Evolutionary conservation across 2,113 vertebrate species (phyloP), one percentile per base, ranked within the genome.

Genomic region (Colinus virginianus): DNA sequence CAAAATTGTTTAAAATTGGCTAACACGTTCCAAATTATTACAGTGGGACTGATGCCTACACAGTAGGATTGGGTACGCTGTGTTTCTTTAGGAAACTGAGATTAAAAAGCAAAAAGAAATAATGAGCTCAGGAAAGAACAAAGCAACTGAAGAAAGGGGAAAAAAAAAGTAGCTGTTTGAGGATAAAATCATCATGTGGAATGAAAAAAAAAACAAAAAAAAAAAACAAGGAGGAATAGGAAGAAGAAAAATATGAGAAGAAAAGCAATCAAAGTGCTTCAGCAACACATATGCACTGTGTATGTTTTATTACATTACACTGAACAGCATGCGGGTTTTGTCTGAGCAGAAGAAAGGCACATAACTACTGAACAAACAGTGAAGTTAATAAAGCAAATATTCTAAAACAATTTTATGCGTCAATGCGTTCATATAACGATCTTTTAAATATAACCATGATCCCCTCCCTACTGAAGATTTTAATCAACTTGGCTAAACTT

Each of bases 401-500:
- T 96, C 82, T 64, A 51, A 87, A 96, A 76, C 70, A 84, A 74
- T 95, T 92, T 91, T 84, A 90, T 87, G 78, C 88, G 78, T 66
- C 86, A 67, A 56, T 51, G 66, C 84, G 74, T 42, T 85, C 68
- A 59, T 78, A 80, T 80, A 95, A 93, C 59, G 74, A 82, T 89
- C 64, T 90, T 91, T 86, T 84, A 95, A 90, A 87, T 58, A 96
- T 26, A 90, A 75, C 71, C 40, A 87, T 17, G 61, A 87, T 93
- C 46, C 84, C 69, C 74, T 86, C 78, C 56, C 79, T 90, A 70
- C 9, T 81, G 58, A 88, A 90, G 78, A 93, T 94, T 95, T 96
- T 96, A 89, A 90, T 85, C 92, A 95, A 43, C 66, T 84, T 77
- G 49, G 64, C 79, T 92, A 84, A 93, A 92, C 94, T 95, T 96